phyloP scores from a whole-genome alignment of 2,797 vertebrate genomes.

The Sorex maritimensis region DNA sequence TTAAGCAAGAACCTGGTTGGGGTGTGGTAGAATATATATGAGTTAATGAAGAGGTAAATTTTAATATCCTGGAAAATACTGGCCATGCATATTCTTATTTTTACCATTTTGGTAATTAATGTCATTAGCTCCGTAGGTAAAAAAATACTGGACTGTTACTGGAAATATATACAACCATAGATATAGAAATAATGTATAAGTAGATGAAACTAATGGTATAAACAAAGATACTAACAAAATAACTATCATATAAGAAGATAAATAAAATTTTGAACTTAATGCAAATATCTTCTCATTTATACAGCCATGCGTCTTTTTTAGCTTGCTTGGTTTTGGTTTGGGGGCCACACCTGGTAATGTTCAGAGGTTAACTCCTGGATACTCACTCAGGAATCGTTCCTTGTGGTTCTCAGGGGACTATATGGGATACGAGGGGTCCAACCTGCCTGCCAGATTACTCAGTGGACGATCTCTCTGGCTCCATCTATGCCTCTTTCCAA shows the following conservation, averaged over 20 bases:
- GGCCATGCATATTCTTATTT: background rate
- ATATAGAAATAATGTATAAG: too few species aligned
- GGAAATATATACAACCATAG: conserved; percentile 27
- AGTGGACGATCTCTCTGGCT: too few species aligned
- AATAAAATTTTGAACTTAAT: conserved; percentile 9
- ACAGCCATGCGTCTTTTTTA: background rate
- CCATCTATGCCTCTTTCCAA: background rate
- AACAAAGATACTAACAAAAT: background rate
- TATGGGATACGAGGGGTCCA: background rate
- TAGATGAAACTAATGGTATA: too few species aligned
- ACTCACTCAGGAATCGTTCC: too few species aligned
- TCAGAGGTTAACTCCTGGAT: too few species aligned
- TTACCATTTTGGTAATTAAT: background rate
- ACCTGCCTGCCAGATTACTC: background rate
- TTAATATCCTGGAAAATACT: conserved; percentile 7
- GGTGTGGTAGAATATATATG: background rate
- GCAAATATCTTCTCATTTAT: conserved; percentile 16
- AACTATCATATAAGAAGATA: background rate
- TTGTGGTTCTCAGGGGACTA: too few species aligned
- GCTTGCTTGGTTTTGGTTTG: too few species aligned
- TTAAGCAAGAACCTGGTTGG: conserved; percentile 15
- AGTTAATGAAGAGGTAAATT: background rate
- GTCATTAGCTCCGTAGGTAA: background rate
- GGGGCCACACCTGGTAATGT: too few species aligned
- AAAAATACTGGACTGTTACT: conserved; percentile 25